phyloP scores from a whole-genome alignment of 2,888 invertebrate genomes.

The Drosophila mimetica region DNA sequence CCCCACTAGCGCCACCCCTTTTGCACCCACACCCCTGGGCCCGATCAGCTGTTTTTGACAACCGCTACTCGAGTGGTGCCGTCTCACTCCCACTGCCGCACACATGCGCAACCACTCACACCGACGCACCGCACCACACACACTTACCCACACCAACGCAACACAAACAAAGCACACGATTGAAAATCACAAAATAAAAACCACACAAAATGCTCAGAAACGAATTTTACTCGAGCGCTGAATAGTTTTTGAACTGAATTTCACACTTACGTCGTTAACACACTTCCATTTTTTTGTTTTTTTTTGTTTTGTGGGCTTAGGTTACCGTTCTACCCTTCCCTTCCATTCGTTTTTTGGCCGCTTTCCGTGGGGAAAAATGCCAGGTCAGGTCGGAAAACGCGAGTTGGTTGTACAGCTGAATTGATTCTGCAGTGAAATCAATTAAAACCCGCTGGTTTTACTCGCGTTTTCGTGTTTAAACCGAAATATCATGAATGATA shows the following conservation, averaged over 20 bases:
- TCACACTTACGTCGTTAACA: conserved; percentile 70
- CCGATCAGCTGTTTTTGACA: conserved; percentile 54
- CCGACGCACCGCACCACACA: conserved; percentile 14
- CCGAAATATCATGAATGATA: too few species aligned
- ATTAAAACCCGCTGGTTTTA: not conserved
- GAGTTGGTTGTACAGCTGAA: not conserved
- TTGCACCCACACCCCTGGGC: conserved; percentile 12
- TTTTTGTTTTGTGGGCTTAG: not conserved
- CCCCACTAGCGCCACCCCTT: conserved; percentile 2
- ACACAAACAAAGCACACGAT: conserved; percentile 51
- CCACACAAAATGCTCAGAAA: conserved; percentile 10
- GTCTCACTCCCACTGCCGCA: conserved; percentile 50
- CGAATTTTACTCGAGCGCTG: conserved; percentile 9
- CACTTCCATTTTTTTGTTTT: conserved; percentile 55
- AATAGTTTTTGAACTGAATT: conserved; percentile 5
- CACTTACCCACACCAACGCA: conserved; percentile 40
- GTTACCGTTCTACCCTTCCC: conserved; percentile 4
- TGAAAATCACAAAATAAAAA: conserved; percentile 42
- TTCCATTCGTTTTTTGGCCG: not conserved
- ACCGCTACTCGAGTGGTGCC: conserved; percentile 45
- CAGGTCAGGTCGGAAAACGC: not conserved
- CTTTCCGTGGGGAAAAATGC: not conserved
- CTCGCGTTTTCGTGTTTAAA: conserved; percentile 3
- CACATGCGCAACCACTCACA: conserved; percentile 48
- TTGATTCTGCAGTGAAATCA: not conserved